phyloP scores from a whole-genome alignment of 2,113 vertebrate genomes.

The Gambusia affinis region DNA sequence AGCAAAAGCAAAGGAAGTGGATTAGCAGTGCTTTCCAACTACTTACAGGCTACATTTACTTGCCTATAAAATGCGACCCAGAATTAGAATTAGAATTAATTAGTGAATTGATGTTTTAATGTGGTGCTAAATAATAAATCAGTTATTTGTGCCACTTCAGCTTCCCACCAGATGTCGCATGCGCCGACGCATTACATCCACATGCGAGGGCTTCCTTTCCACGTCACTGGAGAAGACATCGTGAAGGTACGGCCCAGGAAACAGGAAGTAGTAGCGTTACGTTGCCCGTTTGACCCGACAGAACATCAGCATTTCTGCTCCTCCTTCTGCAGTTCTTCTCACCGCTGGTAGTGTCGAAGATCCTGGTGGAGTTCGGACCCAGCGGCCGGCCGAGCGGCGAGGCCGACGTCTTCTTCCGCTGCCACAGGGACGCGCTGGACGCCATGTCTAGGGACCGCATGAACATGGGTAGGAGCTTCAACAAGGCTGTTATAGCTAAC shows the following conservation, averaged over 20 bases:
- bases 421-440: slow-evolving; percentile 79
- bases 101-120: no score
- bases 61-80: no score
- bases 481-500: no score
- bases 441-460: slow-evolving; percentile 89
- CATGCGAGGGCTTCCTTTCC: slow-evolving; percentile 87
- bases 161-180: neutral
- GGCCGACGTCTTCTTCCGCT: slow-evolving; percentile 85
- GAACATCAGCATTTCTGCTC: neutral
- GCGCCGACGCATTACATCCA: slow-evolving; percentile 76
- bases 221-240: slow-evolving; percentile 84
- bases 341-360: slow-evolving; percentile 82
- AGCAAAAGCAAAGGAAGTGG: no score
- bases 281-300: rapidly evolving
- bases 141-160: slow-evolving; percentile 8
- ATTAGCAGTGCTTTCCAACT: no score
- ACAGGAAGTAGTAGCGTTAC: neutral
- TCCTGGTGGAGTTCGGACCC: slow-evolving; percentile 85
- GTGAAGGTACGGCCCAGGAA: slow-evolving; percentile 75
- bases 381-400: slow-evolving; percentile 83
- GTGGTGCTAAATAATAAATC: neutral
- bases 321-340: slow-evolving; percentile 85
- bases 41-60: no score
- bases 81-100: no score
- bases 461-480: slow-evolving; percentile 75